phyloP scores from a whole-genome alignment of 2,888 invertebrate genomes.

The Athalia cordata region DNA sequence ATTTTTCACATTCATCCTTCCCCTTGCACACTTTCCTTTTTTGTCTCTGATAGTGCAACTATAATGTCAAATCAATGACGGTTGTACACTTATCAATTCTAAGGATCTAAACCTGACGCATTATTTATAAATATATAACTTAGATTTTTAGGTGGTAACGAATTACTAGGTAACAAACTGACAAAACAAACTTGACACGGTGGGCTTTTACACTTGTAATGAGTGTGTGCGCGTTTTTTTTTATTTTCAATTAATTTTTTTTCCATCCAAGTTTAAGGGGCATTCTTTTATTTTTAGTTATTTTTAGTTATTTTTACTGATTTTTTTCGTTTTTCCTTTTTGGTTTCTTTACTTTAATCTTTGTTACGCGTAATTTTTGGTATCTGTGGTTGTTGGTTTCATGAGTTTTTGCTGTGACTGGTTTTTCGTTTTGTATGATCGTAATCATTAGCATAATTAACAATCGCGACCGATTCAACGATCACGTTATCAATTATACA shows the following conservation, averaged over 20 bases:
- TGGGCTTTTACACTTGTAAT: conserved; percentile 25
- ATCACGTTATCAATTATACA: too few species aligned
- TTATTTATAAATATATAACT: background rate
- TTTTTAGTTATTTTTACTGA: conserved; percentile 35
- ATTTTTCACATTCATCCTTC: conserved; percentile 14
- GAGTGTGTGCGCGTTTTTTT: conserved; percentile 15
- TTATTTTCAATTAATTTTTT: conserved; percentile 21
- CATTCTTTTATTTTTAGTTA: conserved; percentile 25
- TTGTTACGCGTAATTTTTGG: conserved; percentile 41
- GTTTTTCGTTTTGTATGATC: too few species aligned
- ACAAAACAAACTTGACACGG: conserved; percentile 55
- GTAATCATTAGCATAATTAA: too few species aligned
- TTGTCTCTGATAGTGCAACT: background rate
- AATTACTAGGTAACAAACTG: conserved; percentile 57
- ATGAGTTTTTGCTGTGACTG: conserved; percentile 6
- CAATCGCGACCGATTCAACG: too few species aligned
- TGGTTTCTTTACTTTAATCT: conserved; percentile 46
- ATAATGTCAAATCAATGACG: conserved; percentile 50
- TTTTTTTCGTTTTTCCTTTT: conserved; percentile 28
- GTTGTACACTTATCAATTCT: conserved; percentile 52
- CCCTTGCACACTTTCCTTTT: conserved; percentile 40
- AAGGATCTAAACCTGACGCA: conserved; percentile 11
- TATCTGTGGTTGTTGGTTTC: conserved; percentile 44
- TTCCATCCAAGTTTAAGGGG: conserved; percentile 18
- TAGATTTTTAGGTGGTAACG: conserved; percentile 55